Conservation (phyloP, 2,797 vertebrate genomes). For the Myotis myotis region DNA sequence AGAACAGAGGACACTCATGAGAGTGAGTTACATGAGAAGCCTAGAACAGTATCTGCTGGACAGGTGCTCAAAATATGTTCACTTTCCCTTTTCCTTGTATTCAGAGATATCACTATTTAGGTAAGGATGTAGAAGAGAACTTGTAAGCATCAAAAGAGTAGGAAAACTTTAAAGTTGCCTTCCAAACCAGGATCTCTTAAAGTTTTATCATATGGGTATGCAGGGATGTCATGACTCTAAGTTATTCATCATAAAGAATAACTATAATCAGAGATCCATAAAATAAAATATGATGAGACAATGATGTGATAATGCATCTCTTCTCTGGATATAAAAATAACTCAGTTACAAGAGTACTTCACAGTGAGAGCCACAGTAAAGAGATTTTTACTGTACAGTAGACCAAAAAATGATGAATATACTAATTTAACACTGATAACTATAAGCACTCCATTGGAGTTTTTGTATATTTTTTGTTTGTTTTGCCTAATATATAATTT, state of each 20-base stretch:
- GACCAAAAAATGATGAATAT: not conserved
- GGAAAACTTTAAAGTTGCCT: not conserved
- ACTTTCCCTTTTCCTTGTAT: slow-evolving; percentile 7
- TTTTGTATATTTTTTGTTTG: not conserved
- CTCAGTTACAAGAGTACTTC: not conserved
- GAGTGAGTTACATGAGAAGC: not conserved
- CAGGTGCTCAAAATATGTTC: slow-evolving; percentile 4
- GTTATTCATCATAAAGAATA: not conserved
- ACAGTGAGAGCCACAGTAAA: not conserved
- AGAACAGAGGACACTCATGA: not conserved
- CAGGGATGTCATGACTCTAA: not conserved
- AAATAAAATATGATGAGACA: not conserved
- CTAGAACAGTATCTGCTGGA: not conserved
- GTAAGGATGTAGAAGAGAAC: not conserved
- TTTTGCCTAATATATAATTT: not conserved
- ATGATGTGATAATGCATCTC: not conserved
- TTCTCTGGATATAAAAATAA: slow-evolving; percentile 20
- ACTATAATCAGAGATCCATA: not conserved
- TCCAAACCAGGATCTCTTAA: not conserved
- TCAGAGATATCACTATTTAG: not conserved
- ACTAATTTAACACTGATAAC: not conserved
- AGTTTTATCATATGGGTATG: not conserved
- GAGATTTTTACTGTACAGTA: not conserved
- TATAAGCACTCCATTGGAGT: not conserved
- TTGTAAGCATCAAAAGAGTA: not conserved